Conservation (phyloP, 2,113 vertebrate species). For the Clarias batrachus region DNA sequence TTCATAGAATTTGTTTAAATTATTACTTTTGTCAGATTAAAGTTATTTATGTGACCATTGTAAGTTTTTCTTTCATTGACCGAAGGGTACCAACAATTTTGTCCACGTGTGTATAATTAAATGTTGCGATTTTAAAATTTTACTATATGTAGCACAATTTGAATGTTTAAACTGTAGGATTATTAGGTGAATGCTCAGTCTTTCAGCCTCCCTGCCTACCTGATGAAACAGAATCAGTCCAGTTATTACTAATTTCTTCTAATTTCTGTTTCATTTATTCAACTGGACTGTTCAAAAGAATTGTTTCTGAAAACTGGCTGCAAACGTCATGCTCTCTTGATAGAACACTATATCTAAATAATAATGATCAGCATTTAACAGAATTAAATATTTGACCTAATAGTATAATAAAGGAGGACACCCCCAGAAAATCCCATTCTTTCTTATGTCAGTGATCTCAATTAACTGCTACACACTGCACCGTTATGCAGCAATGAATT, state of each 20-base stretch:
- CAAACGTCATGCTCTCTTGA: not conserved
- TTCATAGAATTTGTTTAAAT: too few species aligned
- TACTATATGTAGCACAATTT: not conserved
- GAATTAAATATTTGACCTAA: not conserved
- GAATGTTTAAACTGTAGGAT: not conserved
- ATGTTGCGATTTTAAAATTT: not conserved
- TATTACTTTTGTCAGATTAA: too few species aligned
- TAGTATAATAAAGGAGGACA: too few species aligned
- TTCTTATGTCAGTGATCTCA: conserved; percentile 32
- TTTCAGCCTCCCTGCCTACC: not conserved
- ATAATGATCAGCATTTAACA: not conserved
- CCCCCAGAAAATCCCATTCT: conserved; percentile 7
- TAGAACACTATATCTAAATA: not conserved
- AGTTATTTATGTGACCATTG: too few species aligned
- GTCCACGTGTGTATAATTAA: too few species aligned
- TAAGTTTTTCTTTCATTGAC: too few species aligned
- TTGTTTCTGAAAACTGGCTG: not conserved
- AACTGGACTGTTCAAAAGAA: not conserved
- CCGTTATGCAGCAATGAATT: conserved; percentile 22
- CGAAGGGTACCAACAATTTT: too few species aligned
- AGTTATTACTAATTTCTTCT: not conserved
- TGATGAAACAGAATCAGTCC: not conserved
- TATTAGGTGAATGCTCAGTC: not conserved
- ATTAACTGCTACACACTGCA: conserved; percentile 43
- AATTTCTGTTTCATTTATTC: not conserved